phyloP scores from a whole-genome alignment of 2,113 vertebrate genomes.

The Gobio gobio region DNA sequence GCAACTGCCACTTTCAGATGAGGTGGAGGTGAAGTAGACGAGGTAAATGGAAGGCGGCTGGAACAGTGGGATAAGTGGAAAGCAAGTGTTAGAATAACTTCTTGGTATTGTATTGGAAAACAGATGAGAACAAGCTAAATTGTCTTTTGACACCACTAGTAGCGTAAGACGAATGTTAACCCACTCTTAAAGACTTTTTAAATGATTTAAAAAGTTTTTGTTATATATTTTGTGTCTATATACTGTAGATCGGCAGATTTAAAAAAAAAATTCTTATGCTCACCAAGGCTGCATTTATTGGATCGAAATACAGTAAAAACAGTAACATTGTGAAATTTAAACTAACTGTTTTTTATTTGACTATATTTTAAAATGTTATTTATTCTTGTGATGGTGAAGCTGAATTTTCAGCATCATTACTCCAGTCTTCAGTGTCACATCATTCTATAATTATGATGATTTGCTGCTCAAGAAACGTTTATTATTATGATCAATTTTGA shows the following conservation, averaged over 20 bases:
- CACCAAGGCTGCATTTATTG: background rate
- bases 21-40: constrained; percentile 28
- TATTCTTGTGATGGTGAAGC: too few species aligned
- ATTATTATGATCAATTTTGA: background rate
- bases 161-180: background rate
- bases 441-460: background rate
- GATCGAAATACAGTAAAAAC: background rate
- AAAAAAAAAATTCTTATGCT: background rate
- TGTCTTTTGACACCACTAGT: background rate
- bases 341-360: background rate
- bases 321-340: background rate
- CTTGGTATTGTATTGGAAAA: background rate
- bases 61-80: constrained; percentile 14
- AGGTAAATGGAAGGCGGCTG: constrained; percentile 31
- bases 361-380: background rate
- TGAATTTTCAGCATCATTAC: background rate
- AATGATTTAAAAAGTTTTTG: background rate
- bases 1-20: constrained; percentile 52
- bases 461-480: background rate
- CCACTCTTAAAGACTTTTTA: background rate
- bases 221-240: background rate
- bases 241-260: background rate
- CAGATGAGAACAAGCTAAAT: background rate
- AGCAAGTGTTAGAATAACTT: background rate
- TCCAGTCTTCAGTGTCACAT: background rate